These are phyloP conservation scores for Nysson spinosus DNA, from an alignment of 2,888 invertebrate species.

Conservation along the genomic window DNA sequence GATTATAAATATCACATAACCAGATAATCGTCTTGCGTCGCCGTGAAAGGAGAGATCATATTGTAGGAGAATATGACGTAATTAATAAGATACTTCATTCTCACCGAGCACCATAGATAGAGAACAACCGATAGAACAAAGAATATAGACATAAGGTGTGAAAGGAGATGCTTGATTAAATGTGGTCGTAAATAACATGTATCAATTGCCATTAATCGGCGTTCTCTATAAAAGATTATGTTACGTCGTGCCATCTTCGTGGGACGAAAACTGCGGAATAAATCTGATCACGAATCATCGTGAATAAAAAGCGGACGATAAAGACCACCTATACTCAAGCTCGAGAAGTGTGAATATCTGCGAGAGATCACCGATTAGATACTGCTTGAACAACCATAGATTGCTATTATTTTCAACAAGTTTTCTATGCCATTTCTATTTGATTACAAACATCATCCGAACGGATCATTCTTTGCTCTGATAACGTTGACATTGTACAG, in stretches of 20 bases:
- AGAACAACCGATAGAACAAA: slow-evolving; percentile 51
- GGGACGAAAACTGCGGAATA: no score
- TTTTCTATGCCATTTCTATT: not conserved
- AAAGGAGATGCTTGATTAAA: slow-evolving; percentile 28
- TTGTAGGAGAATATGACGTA: slow-evolving; percentile 24
- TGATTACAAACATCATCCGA: no score
- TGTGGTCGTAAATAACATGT: not conserved
- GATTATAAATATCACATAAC: slow-evolving; percentile 57
- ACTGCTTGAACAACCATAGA: not conserved
- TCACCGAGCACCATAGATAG: slow-evolving; percentile 56
- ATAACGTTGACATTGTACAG: no score
- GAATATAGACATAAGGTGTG: slow-evolving; percentile 49
- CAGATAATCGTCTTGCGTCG: slow-evolving; percentile 35
- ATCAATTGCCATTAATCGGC: not conserved
- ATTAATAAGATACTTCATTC: slow-evolving; percentile 32
- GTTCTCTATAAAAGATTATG: not conserved
- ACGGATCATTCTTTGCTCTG: no score
- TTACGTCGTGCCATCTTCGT: no score
- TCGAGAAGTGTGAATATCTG: not conserved
- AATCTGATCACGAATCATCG: no score
- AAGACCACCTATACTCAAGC: slow-evolving; percentile 1
- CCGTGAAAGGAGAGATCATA: slow-evolving; percentile 39
- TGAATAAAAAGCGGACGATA: not conserved
- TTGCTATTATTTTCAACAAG: not conserved
- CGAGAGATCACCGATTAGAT: slow-evolving; percentile 9